Conservation (phyloP, 2,888 invertebrate species). For the Chrysolina haemoptera region DNA sequence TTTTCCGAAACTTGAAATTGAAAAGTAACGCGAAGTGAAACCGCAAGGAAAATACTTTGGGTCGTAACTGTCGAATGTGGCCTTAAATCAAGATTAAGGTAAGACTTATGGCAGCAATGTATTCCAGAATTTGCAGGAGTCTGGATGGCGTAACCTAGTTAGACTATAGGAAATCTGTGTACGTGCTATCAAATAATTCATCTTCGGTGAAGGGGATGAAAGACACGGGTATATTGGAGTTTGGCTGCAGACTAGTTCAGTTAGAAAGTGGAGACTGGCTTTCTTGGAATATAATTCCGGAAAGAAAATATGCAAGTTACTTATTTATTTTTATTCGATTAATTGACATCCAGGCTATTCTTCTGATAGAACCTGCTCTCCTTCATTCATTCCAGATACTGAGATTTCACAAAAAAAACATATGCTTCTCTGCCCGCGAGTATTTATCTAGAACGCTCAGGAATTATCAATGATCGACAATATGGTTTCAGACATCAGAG, state of each 20-base stretch:
- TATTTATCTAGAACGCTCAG: too few species aligned
- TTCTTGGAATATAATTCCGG: neutral
- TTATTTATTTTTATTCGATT: too few species aligned
- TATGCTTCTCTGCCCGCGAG: too few species aligned
- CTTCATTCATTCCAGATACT: too few species aligned
- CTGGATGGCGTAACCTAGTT: neutral
- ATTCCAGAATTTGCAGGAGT: constrained; percentile 5
- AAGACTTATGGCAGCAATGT: constrained; percentile 15
- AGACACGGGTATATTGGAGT: constrained; percentile 1
- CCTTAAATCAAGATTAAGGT: constrained; percentile 20
- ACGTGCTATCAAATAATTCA: constrained; percentile 14
- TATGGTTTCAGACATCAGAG: too few species aligned
- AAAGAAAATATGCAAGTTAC: neutral
- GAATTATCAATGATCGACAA: too few species aligned
- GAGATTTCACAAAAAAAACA: too few species aligned
- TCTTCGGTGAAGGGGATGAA: constrained; percentile 7
- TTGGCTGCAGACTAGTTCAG: neutral
- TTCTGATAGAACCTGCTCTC: too few species aligned
- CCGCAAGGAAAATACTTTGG: neutral
- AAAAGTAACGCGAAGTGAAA: neutral
- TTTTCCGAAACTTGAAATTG: constrained; percentile 11
- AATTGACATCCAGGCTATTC: too few species aligned
- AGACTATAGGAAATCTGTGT: constrained; percentile 1
- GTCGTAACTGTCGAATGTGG: constrained; percentile 18
- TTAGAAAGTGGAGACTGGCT: neutral